Conservation (phyloP, 2,797 vertebrate genomes). For the Propithecus deckenii region DNA sequence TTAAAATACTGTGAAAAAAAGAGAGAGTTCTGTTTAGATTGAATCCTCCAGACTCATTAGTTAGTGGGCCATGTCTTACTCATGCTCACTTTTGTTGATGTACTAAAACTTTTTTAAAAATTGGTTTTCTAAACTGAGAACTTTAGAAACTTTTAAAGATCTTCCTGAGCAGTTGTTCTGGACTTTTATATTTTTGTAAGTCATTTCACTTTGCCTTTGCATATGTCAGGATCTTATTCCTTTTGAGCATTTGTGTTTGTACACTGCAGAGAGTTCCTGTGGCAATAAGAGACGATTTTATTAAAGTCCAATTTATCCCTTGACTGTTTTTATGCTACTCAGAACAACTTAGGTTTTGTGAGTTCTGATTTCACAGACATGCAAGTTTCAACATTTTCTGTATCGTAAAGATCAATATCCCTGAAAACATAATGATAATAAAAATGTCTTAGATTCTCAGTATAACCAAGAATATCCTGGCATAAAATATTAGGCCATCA, state of each 20-base stretch:
- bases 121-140: background rate
- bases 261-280: background rate
- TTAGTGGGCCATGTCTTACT: background rate
- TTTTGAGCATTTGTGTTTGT: background rate
- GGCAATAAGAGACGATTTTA: conserved; percentile 8
- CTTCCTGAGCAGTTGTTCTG: background rate
- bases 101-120: background rate
- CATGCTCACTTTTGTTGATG: background rate
- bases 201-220: background rate
- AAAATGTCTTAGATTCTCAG: background rate
- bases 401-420: background rate
- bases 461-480: background rate
- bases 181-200: background rate
- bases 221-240: background rate
- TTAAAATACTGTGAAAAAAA: conserved; percentile 46
- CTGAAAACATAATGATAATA: background rate
- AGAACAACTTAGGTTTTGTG: background rate
- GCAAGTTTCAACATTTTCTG: background rate
- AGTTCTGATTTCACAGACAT: background rate
- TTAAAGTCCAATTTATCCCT: background rate
- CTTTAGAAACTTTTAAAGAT: conserved; percentile 28
- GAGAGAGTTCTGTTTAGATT: background rate
- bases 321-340: background rate
- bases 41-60: conserved; percentile 33
- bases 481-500: background rate